Evolutionary conservation across 2,888 invertebrate genomes (phyloP).

Genomic region (Marronus borbonicus): DNA sequence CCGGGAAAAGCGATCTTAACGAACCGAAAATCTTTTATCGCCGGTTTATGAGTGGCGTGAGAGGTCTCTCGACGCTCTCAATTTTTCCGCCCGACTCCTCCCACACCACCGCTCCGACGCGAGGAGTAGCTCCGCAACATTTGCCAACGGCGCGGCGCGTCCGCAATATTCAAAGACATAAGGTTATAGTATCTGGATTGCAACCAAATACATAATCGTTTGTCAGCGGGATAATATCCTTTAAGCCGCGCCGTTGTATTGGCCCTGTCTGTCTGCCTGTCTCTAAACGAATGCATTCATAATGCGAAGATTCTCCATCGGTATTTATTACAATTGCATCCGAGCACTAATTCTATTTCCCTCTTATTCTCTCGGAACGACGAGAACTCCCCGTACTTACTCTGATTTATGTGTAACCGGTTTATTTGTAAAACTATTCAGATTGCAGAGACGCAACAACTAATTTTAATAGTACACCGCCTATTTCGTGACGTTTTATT

Average conservation of each 20-base stretch:
- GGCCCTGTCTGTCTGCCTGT: slow-evolving; percentile 48
- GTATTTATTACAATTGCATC: slow-evolving; percentile 21
- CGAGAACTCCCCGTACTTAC: not conserved
- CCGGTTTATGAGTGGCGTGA: slow-evolving; percentile 35
- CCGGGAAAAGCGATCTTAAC: slow-evolving; percentile 39
- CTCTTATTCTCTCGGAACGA: not conserved
- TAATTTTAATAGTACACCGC: slow-evolving; percentile 46
- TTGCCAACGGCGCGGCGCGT: slow-evolving; percentile 63
- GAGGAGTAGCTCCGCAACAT: slow-evolving; percentile 54
- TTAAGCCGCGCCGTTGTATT: slow-evolving; percentile 56
- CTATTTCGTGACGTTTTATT: slow-evolving; percentile 43
- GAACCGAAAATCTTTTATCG: slow-evolving; percentile 46
- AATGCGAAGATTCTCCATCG: slow-evolving; percentile 7
- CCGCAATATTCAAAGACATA: slow-evolving; percentile 65
- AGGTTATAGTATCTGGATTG: slow-evolving; percentile 70
- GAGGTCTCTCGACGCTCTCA: slow-evolving; percentile 32
- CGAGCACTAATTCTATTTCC: not conserved
- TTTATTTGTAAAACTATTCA: slow-evolving; percentile 4
- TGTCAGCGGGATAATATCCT: slow-evolving; percentile 62
- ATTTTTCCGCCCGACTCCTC: slow-evolving; percentile 44
- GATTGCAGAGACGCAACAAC: slow-evolving; percentile 2
- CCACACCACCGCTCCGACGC: slow-evolving; percentile 19
- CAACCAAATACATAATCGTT: slow-evolving; percentile 71
- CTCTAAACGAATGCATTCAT: slow-evolving; percentile 31
- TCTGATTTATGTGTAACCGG: slow-evolving; percentile 8